Conservation (phyloP, 2,797 vertebrate genomes). For the Glossophaga mutica region DNA sequence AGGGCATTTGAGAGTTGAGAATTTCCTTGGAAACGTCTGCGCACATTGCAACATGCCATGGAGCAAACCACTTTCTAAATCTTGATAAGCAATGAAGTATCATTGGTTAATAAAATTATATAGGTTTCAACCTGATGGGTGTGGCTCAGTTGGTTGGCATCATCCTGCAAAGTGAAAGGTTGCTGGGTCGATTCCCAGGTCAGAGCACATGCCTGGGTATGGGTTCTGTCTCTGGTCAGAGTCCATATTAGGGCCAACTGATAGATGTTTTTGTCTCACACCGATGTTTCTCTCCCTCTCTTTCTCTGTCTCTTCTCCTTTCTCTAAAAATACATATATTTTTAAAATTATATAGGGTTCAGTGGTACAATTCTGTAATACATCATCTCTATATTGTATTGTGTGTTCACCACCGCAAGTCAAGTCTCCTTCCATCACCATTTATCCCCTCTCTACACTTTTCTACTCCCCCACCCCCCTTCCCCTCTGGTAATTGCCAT, state of each 20-base stretch:
- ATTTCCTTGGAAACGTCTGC: slow-evolving; percentile 52
- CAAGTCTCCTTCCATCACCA: neutral
- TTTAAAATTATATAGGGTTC: neutral
- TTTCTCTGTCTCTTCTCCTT: no score
- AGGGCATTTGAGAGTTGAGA: neutral
- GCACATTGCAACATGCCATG: slow-evolving; percentile 57
- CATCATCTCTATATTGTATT: neutral
- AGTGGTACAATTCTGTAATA: neutral
- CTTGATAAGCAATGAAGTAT: slow-evolving; percentile 40
- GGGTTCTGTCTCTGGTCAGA: no score
- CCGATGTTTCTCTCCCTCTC: no score
- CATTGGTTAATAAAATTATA: neutral
- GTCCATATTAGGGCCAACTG: no score
- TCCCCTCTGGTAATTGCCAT: neutral
- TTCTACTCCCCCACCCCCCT: neutral
- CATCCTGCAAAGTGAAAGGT: no score
- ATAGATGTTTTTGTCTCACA: no score
- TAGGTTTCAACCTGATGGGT: neutral
- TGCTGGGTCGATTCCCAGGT: no score
- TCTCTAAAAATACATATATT: no score
- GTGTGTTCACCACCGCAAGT: neutral
- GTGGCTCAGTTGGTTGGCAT: no score
- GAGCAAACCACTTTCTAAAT: slow-evolving; percentile 64
- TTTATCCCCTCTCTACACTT: neutral
- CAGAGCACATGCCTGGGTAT: no score